Conservation (phyloP, 1,140 invertebrate genomes). For the Sminthurides bifidus region DNA sequence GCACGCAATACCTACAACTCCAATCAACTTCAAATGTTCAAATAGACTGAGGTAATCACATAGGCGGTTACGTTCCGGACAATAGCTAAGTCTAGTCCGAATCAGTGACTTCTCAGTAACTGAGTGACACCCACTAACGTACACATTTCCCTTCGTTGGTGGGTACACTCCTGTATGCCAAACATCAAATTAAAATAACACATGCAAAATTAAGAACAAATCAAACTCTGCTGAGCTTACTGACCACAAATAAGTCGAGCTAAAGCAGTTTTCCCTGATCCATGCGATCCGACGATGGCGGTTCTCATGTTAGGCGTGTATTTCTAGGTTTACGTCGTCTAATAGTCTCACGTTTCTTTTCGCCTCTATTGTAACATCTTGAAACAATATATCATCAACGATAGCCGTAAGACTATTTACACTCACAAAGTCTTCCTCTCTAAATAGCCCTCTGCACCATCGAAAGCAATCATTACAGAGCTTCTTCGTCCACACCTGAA, state of each 20-base stretch:
- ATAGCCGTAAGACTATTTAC: neutral
- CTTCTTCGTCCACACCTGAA: no score
- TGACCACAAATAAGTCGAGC: neutral
- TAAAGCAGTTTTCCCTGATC: neutral
- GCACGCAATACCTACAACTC: neutral
- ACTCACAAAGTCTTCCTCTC: neutral
- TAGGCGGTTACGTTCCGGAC: neutral
- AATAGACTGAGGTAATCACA: neutral
- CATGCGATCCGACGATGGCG: neutral
- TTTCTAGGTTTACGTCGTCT: neutral
- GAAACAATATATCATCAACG: neutral
- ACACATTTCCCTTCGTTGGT: neutral
- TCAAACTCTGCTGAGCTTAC: no score
- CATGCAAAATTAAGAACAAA: neutral
- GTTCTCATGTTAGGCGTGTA: neutral
- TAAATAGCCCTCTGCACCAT: neutral
- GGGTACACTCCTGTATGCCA: neutral
- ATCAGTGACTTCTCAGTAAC: neutral
- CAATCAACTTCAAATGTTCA: constrained; percentile 14
- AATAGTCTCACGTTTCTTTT: neutral
- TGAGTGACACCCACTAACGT: neutral
- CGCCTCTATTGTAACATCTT: neutral
- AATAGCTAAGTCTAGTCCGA: neutral
- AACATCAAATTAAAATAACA: neutral
- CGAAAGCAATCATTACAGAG: neutral